phyloP scores from a whole-genome alignment of 64 coral and sea anemone species.

The Cladopsammia gracilis region DNA sequence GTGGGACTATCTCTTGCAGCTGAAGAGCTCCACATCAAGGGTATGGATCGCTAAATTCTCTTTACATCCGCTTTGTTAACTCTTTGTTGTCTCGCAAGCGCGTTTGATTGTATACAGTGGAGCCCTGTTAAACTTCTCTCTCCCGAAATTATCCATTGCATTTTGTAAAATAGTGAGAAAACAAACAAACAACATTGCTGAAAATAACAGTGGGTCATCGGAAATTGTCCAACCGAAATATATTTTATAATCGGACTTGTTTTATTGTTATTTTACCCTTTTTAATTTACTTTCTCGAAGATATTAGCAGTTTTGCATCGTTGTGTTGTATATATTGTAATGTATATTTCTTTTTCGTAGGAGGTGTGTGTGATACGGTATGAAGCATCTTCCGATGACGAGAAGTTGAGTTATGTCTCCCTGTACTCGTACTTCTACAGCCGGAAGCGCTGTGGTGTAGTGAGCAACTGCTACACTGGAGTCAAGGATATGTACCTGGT shows the following conservation, averaged over 20 bases:
- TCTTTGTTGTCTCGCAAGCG: too few relatives aligned
- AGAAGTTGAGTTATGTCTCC: slow-evolving; percentile 95
- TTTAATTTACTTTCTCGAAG: too few relatives aligned
- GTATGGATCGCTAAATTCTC: slow-evolving; percentile 41
- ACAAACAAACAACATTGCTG: too few relatives aligned
- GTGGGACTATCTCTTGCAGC: slow-evolving; percentile 95
- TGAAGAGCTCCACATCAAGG: slow-evolving; percentile 88
- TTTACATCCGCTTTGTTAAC: not conserved
- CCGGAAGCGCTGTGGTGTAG: slow-evolving; percentile 94
- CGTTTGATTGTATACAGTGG: too few relatives aligned
- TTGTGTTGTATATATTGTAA: not conserved
- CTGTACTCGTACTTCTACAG: slow-evolving; percentile 99
- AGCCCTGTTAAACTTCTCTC: too few relatives aligned
- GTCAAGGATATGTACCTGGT: slow-evolving; percentile 99
- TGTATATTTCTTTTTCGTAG: slow-evolving; percentile 17
- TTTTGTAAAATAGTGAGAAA: too few relatives aligned
- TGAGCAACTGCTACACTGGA: slow-evolving; percentile 93
- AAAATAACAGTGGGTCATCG: too few relatives aligned
- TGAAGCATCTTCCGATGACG: slow-evolving; percentile 91
- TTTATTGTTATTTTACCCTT: too few relatives aligned
- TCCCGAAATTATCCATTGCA: too few relatives aligned
- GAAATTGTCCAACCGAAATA: too few relatives aligned
- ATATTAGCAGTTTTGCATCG: too few relatives aligned
- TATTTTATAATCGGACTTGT: too few relatives aligned
- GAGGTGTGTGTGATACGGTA: slow-evolving; percentile 95